Evolutionary conservation across 2,888 invertebrate genomes (phyloP), one percentile per base, ranked within the genome.

Genomic region (Phaedon cochleariae): DNA sequence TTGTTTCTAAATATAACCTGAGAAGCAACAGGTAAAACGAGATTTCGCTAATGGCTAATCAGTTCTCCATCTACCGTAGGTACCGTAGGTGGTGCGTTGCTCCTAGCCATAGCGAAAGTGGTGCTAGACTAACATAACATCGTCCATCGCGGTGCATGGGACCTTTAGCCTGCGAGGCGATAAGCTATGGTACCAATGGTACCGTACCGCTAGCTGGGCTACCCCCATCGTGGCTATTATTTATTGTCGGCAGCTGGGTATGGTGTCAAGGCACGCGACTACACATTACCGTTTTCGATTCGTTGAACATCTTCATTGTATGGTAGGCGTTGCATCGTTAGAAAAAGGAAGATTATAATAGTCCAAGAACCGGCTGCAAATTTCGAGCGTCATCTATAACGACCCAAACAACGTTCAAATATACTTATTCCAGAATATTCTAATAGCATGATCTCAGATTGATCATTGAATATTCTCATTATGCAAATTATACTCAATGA

Each of bases 11-110:
- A 76, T 73, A 75, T 75, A 77, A 73, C 70, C 57, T 55, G 51
- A 59, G 34, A 70, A 53, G 59, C 59, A 81, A 82, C 83, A 81
- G 80, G 83, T 82, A 76, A 79, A 80, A 83, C 83, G 77, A 81
- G 83, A 82, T 79, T 79, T 80, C 26, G 26, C 26, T 26, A 26
- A 26, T 26, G 7, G 79, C 81, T 78, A 80, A 81, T 77, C 76
- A 12, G 52, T 31, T 26, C 73, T 62, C 70, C 65, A 65, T 72
- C 70, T 17, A 20, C 52, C 31, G 75, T 75, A 72, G 73, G 74
- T 73, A 7, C 31, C 10, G 59, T 62, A 29, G 22, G 22, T 26
- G 29, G 29, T 31, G 29, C 20, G 12, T 6, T 15, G 18, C 20
- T 2, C 34, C 1, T 4, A 7, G 34, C 29, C 17, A 54, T 17